Base-by-base conservation (phyloP, 2,113 vertebrate species). In the Eurypyga helias region DNA sequence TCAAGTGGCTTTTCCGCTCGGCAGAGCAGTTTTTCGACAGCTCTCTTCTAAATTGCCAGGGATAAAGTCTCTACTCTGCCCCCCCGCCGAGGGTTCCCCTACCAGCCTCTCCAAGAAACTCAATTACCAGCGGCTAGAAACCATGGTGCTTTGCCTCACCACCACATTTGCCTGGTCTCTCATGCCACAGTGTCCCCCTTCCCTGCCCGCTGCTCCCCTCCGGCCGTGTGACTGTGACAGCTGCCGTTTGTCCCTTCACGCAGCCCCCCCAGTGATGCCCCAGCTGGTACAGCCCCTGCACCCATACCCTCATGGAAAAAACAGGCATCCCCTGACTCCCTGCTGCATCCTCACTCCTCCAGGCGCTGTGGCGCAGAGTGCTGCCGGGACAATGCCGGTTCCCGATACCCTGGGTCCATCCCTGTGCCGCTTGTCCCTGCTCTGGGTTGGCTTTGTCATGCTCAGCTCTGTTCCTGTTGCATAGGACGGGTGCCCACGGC, bases 1-100 rank as follows among this genome's bases (percentile, higher is more conserved):
- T 87, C 92, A 62, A 96, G 92, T 87, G 95, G 77, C 80, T 95
- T 94, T 97, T 91, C 93, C 0, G 0, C 87, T 95, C 0, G 0
- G 57, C 36, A 89, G 73, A 94, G 61, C 92, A 91, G 87, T 69
- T 91, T 92, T 84, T 95, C 81, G 81, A 41, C 87, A 89, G 14
- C 25, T 31, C n/a, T 87, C 36, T 69, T 77, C 65, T 91, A 78
- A 93, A 91, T 36, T 78, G 41, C n/a, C 31, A 29, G 23, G 33
- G 54, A 83, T 81, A 45, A 93, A 95, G 55, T 58, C 72, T 33
- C 0, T 2, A 84, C 36, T 49, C 61, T 8, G 5, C 5, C 46
- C 10, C 17, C 36, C 36, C 13, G 5, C 6, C 0, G 0, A 2
- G 3, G 28, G 6, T 66, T 71, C 58, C 54, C 23, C 19, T 34